Percentiles rank a stretch among this genome's conserved stretches.
Evolutionary conservation across 2,888 invertebrate genomes (phyloP).

Genomic region (Cerceris ruficornis): DNA sequence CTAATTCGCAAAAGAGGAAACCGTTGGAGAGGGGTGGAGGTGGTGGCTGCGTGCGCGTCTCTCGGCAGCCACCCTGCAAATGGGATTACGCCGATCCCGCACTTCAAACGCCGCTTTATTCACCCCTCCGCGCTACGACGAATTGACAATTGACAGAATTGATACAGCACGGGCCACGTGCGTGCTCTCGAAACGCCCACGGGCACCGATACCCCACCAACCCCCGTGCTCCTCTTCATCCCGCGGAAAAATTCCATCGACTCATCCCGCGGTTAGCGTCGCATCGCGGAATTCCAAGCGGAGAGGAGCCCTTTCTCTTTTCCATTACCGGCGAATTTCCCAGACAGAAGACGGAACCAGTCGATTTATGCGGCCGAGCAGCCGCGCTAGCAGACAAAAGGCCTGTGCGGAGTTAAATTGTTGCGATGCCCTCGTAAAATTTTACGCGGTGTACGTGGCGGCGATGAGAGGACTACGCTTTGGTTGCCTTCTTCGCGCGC

Average conservation of each 20-base stretch:
- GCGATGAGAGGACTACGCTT: too few species aligned
- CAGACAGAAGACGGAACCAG: too few species aligned
- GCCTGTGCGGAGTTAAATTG: too few species aligned
- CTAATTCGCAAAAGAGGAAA: slow-evolving; percentile 63
- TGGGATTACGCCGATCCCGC: slow-evolving; percentile 74
- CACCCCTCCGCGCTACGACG: slow-evolving; percentile 67
- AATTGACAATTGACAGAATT: slow-evolving; percentile 82
- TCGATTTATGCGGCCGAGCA: too few species aligned
- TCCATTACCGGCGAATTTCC: too few species aligned
- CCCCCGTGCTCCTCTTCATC: background rate
- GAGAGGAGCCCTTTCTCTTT: slow-evolving; percentile 1
- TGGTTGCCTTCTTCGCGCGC: too few species aligned
- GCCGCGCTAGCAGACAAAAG: too few species aligned
- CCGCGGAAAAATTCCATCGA: slow-evolving; percentile 19
- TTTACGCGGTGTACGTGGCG: too few species aligned
- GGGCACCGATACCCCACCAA: background rate
- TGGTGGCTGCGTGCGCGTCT: slow-evolving; percentile 44
- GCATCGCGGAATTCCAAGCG: background rate
- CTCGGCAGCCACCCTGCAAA: slow-evolving; percentile 61
- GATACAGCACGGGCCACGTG: slow-evolving; percentile 73
- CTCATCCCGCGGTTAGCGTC: slow-evolving; percentile 1
- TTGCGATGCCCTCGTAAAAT: too few species aligned
- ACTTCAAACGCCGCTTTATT: slow-evolving; percentile 78
- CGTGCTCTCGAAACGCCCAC: slow-evolving; percentile 36
- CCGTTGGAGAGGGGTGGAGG: background rate